Conservation (phyloP, 2,888 invertebrate genomes). For the Hemistola chrysoprasaria region DNA sequence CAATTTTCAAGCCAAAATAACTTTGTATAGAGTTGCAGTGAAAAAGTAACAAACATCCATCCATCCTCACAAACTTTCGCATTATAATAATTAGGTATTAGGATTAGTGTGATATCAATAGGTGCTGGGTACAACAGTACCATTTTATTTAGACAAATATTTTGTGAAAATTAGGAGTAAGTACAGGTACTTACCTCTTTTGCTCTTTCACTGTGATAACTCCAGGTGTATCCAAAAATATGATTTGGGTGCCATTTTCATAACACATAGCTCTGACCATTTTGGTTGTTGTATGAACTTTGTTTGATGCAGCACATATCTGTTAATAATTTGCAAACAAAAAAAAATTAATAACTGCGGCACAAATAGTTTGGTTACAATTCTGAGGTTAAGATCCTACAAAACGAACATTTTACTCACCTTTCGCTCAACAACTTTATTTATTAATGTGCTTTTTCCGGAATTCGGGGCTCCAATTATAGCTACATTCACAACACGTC, state of each 20-base stretch:
- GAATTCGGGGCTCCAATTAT: slow-evolving; percentile 97
- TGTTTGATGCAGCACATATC: slow-evolving; percentile 95
- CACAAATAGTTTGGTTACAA: too few relatives aligned
- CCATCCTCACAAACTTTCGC: too few relatives aligned
- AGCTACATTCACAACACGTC: slow-evolving; percentile 86
- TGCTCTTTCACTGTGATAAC: slow-evolving; percentile 87
- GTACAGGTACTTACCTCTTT: slow-evolving; percentile 79
- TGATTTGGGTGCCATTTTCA: slow-evolving; percentile 90
- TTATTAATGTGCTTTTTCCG: slow-evolving; percentile 97
- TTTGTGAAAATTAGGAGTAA: too few relatives aligned
- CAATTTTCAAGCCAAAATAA: too few relatives aligned
- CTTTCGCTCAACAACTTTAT: slow-evolving; percentile 90
- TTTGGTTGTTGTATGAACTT: slow-evolving; percentile 94
- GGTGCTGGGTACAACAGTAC: too few relatives aligned
- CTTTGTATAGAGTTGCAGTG: too few relatives aligned
- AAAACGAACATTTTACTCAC: slow-evolving; percentile 68
- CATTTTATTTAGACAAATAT: too few relatives aligned
- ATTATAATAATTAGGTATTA: too few relatives aligned
- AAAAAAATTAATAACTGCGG: slow-evolving; percentile 4
- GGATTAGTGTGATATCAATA: too few relatives aligned
- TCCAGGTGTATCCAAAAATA: slow-evolving; percentile 97
- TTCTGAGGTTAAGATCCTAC: slow-evolving; percentile 17
- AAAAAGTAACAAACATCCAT: too few relatives aligned
- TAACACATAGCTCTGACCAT: slow-evolving; percentile 88
- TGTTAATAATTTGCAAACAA: too few relatives aligned